A percentile compares a stretch with the other conserved stretches of the same genome.
Evolutionary conservation across 2,113 vertebrate genomes (phyloP).

Genomic region (Nesoenas mayeri): DNA sequence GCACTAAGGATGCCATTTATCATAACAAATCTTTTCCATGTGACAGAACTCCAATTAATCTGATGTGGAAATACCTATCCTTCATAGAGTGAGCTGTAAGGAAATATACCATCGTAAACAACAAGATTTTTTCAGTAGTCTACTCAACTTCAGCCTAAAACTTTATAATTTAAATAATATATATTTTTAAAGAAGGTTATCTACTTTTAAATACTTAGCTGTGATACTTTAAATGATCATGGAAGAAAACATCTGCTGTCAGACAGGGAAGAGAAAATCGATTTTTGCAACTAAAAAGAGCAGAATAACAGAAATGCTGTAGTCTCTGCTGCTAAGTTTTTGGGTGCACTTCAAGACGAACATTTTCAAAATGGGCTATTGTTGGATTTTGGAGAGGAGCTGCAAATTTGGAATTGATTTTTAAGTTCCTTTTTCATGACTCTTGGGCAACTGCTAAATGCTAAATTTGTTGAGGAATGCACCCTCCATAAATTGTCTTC

Average conservation of each 20-base stretch:
- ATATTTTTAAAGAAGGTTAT: slow-evolving; percentile 24
- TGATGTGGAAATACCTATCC: not conserved
- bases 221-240: not conserved
- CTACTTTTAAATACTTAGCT: not conserved
- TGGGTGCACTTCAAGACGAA: not conserved
- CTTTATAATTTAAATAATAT: slow-evolving; percentile 25
- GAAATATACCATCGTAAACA: slow-evolving; percentile 28
- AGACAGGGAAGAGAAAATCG: not conserved
- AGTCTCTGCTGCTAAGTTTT: not conserved
- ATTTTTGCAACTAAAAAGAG: not conserved
- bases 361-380: not conserved
- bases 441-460: not conserved
- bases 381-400: not conserved
- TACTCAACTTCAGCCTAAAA: slow-evolving; percentile 39
- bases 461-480: not conserved
- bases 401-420: not conserved
- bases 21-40: slow-evolving; percentile 15
- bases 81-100: slow-evolving; percentile 7
- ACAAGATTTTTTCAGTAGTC: slow-evolving; percentile 23
- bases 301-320: not conserved
- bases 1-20: slow-evolving; percentile 48
- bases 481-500: not conserved
- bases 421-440: not conserved
- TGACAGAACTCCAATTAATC: slow-evolving; percentile 57
- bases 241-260: not conserved